These are phyloP conservation scores for Nomada goodeniana DNA, from an alignment of 2,888 invertebrate species.

Conservation along the genomic window DNA sequence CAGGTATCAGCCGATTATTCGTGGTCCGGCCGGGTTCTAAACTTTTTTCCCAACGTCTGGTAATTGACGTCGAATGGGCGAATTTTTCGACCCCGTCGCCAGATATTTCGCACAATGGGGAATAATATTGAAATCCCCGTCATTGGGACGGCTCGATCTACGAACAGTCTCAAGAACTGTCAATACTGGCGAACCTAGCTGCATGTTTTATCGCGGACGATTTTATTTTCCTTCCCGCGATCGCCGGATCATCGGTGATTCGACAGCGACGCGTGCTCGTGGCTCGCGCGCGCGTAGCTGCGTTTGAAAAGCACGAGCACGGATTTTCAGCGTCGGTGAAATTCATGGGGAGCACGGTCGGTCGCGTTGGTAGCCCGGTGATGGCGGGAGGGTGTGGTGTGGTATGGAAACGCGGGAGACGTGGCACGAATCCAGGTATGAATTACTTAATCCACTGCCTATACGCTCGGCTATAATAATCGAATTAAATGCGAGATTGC, in stretches of 20 bases:
- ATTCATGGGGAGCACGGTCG: slow-evolving; percentile 8
- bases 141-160: background rate
- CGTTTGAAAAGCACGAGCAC: slow-evolving; percentile 36
- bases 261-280: slow-evolving; percentile 5
- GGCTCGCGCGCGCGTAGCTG: slow-evolving; percentile 27
- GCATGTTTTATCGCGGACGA: slow-evolving; percentile 9
- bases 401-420: slow-evolving; percentile 26
- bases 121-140: background rate
- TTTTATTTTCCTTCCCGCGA: slow-evolving; percentile 23
- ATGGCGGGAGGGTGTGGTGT: background rate
- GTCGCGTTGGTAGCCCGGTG: background rate
- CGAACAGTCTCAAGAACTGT: slow-evolving; percentile 13
- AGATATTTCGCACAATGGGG: slow-evolving; percentile 35
- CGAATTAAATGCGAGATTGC: slow-evolving; percentile 74
- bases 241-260: slow-evolving; percentile 4
- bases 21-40: slow-evolving; percentile 5
- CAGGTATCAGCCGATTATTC: slow-evolving; percentile 39
- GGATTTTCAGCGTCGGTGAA: slow-evolving; percentile 29
- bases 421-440: slow-evolving; percentile 54
- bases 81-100: slow-evolving; percentile 32
- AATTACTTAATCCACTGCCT: slow-evolving; percentile 69
- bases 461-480: slow-evolving; percentile 65
- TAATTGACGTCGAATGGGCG: slow-evolving; percentile 50
- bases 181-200: slow-evolving; percentile 25
- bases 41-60: slow-evolving; percentile 14